phyloP scores from a whole-genome alignment of 1,140 invertebrate genomes.

The Drosophila ercepeae region DNA sequence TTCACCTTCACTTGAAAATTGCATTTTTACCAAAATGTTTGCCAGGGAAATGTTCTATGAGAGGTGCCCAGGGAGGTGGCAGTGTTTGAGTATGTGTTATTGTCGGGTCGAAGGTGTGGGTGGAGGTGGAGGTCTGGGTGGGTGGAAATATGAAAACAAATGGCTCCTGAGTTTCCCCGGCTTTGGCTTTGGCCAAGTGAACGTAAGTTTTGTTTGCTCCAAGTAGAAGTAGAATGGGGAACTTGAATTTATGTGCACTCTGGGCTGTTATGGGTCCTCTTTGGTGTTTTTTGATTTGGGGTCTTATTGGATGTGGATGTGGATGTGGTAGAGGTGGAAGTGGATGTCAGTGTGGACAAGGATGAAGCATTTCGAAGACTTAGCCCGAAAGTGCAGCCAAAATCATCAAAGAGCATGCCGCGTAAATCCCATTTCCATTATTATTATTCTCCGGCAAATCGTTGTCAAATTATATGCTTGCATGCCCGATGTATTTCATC shows the following conservation, averaged over 20 bases:
- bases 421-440: slow-evolving; percentile 44
- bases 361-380: slow-evolving; percentile 35
- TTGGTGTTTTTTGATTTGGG: slow-evolving; percentile 30
- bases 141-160: slow-evolving; percentile 72
- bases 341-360: slow-evolving; percentile 2
- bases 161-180: slow-evolving; percentile 56
- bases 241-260: slow-evolving; percentile 48
- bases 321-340: too few species aligned
- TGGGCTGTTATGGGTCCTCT: slow-evolving; percentile 23
- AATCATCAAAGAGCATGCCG: slow-evolving; percentile 30
- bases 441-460: slow-evolving; percentile 44
- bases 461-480: slow-evolving; percentile 36
- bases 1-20: slow-evolving; percentile 71
- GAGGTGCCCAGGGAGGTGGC: slow-evolving; percentile 17
- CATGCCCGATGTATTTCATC: slow-evolving; percentile 10
- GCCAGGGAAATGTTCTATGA: slow-evolving; percentile 41
- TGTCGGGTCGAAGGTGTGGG: too few species aligned
- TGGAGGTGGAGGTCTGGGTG: neutral
- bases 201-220: slow-evolving; percentile 51
- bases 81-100: slow-evolving; percentile 1
- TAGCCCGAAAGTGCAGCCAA: slow-evolving; percentile 29
- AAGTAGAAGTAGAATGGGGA: slow-evolving; percentile 8
- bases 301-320: slow-evolving; percentile 11
- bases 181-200: slow-evolving; percentile 52
- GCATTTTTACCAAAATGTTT: slow-evolving; percentile 76